These are phyloP conservation scores for Psittacula echo DNA, from an alignment of 2,797 vertebrate species.

Conservation along the genomic window DNA sequence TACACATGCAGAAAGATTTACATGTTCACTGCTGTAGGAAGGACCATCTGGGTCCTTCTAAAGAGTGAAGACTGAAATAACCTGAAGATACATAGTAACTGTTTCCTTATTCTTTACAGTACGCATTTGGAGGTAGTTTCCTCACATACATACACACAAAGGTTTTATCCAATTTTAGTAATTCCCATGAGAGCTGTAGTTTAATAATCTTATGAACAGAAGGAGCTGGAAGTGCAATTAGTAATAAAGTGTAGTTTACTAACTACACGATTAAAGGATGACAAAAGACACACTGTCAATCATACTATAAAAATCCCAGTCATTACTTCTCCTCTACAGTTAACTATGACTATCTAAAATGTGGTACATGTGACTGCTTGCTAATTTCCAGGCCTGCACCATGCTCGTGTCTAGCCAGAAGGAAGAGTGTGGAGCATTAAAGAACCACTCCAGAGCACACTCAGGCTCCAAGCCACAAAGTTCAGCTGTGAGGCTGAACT, in stretches of 20 bases:
- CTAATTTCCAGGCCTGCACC: background rate
- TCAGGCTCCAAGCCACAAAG: background rate
- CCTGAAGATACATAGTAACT: background rate
- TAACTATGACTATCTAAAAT: background rate
- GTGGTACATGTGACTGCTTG: background rate
- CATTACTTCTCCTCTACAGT: background rate
- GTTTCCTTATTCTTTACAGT: background rate
- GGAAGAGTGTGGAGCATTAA: background rate
- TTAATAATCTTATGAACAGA: background rate
- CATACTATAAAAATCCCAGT: background rate
- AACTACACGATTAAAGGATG: background rate
- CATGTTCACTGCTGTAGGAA: background rate
- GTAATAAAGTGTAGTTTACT: background rate
- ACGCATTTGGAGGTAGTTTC: background rate
- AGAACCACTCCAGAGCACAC: background rate
- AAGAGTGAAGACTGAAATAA: background rate
- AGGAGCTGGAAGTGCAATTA: background rate
- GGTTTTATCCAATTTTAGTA: background rate
- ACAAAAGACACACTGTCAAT: background rate
- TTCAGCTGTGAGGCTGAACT: background rate
- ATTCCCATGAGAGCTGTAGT: background rate
- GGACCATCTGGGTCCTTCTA: background rate
- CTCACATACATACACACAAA: background rate
- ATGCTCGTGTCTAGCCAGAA: background rate
- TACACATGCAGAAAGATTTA: background rate